Evolutionary conservation across 2,888 invertebrate species (phyloP).

Genomic region (Andrena trimmerana): DNA sequence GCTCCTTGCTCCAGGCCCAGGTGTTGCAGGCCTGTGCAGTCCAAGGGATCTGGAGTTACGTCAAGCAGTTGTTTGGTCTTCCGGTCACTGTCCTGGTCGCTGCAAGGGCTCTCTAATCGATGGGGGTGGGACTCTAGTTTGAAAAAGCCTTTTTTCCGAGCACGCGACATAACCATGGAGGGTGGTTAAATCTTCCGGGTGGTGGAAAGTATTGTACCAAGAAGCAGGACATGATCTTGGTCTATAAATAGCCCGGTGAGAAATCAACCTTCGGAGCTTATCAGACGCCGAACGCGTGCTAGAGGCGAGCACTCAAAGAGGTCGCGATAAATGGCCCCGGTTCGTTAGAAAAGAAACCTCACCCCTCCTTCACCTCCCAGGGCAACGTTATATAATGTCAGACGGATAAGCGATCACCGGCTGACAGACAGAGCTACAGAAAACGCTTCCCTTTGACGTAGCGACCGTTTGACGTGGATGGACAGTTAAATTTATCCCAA

Average conservation of each 20-base stretch:
- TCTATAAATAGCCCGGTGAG: not conserved
- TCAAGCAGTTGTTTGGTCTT: slow-evolving; percentile 22
- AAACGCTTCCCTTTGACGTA: slow-evolving; percentile 73
- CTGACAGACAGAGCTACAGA: slow-evolving; percentile 69
- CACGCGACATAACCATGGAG: too few relatives aligned
- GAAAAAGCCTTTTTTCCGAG: too few relatives aligned
- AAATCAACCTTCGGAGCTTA: slow-evolving; percentile 2
- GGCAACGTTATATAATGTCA: slow-evolving; percentile 61
- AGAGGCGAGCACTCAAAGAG: not conserved
- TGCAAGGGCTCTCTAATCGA: not conserved
- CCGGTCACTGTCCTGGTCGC: not conserved
- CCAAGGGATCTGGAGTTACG: slow-evolving; percentile 70
- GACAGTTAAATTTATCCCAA: slow-evolving; percentile 75
- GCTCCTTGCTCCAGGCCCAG: slow-evolving; percentile 83
- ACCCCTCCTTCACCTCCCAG: not conserved
- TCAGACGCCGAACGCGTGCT: not conserved
- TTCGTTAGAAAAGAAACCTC: slow-evolving; percentile 24
- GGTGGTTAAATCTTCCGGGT: too few relatives aligned
- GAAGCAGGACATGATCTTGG: too few relatives aligned
- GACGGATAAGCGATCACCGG: slow-evolving; percentile 67
- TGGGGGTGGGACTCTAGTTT: not conserved
- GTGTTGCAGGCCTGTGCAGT: slow-evolving; percentile 81
- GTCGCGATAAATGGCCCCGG: slow-evolving; percentile 8
- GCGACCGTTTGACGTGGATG: slow-evolving; percentile 73
- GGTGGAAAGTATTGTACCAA: too few relatives aligned